Evolutionary conservation across 2,113 vertebrate genomes (phyloP), one percentile per base, ranked within the genome.

Genomic region (Salvelinus namaycush): DNA sequence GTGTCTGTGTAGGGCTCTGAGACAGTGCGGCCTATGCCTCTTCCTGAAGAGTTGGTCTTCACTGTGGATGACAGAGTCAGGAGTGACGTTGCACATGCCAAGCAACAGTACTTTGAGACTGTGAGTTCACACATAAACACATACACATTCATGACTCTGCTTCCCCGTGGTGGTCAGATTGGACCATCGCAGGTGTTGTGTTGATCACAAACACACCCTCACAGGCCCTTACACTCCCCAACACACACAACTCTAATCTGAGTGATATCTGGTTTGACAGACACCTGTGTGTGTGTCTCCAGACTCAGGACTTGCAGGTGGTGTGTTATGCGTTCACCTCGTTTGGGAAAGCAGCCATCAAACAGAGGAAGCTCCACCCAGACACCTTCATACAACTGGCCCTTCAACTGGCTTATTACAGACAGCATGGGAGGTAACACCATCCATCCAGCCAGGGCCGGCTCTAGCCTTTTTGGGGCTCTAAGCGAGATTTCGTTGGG

Each of bases 11-110:
- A 97, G 98, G 97, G 97, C 68, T 93, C 95, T 72, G 90, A 94
- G 26, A 81, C 84, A 71, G 92, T 96, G 59, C 93, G 95, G 67
- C 70, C 93, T 18, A 79, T 97, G 26, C 91, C 94, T 0, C 74
- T 79, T 76, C 96, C 98, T 1, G 94, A 96, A 64, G 98, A 99
- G 84, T 93, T 99, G 74, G 81, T 95, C 78, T 99, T 99, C 79
- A 97, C 93, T 3, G 75, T 99, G 86, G 96, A 99, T 79, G 83
- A 94, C 80, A 94, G 91, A 87, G 71, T 94, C 24, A 70, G 80
- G 24, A 82, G 77, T 54, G 93, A 95, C 78, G 95, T 99, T 34
- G 86, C 1, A 54, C 65, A 20, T 3, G 91, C 97, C 84, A 97
- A 96, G 87, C 90, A 93, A 39, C 87, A 93, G 0, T 97, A 95